Evolutionary conservation across 2,888 invertebrate species (phyloP).

Genomic region (Drosophila macrothrix): DNA sequence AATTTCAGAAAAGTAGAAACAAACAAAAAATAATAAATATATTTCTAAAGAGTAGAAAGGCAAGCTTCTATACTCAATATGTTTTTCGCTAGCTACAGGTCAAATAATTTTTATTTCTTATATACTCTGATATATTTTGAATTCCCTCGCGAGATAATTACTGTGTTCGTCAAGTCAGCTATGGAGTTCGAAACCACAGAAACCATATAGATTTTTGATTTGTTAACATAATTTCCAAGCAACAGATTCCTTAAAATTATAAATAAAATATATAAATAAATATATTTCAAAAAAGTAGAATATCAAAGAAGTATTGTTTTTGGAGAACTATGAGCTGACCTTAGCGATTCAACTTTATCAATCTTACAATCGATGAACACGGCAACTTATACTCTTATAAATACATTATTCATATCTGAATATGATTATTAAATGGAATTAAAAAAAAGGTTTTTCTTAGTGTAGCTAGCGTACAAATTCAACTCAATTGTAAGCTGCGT

Average conservation of each 20-base stretch:
- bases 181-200: neutral
- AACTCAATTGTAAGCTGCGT: constrained; percentile 78
- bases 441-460: neutral
- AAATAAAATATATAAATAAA: neutral
- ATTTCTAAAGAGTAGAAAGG: neutral
- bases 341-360: neutral
- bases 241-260: neutral
- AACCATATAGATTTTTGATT: neutral
- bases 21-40: neutral
- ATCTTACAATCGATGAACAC: neutral
- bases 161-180: neutral
- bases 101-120: neutral
- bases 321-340: neutral
- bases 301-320: neutral
- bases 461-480: constrained; percentile 63
- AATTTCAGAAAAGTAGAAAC: neutral
- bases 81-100: neutral
- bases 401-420: neutral
- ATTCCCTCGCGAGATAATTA: neutral
- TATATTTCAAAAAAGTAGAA: neutral
- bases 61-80: neutral
- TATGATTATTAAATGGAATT: no score
- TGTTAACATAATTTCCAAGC: neutral
- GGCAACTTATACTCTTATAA: neutral
- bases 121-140: rapidly evolving